Conservation (phyloP, 2,888 invertebrate genomes). For the Megamerina dolium region DNA sequence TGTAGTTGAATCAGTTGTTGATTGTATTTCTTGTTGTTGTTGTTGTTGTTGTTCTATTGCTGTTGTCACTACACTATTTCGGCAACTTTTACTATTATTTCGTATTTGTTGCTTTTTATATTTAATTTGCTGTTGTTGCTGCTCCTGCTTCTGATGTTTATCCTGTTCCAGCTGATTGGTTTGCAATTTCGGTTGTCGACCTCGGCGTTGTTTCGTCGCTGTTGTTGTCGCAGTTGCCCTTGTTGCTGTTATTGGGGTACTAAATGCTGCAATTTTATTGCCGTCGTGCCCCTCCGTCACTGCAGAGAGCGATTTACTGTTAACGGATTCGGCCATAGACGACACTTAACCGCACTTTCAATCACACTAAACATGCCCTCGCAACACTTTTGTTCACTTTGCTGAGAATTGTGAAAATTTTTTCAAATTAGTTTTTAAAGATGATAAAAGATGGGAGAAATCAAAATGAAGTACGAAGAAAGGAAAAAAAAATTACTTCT, state of each 20-base stretch:
- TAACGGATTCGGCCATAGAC: conserved; percentile 90
- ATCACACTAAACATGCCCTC: conserved; percentile 50
- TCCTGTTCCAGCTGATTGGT: no score
- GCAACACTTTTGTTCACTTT: conserved; percentile 24
- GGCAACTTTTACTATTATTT: no score
- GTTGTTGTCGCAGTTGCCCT: conserved; percentile 14
- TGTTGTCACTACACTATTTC: no score
- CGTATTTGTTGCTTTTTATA: no score
- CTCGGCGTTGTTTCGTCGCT: conserved; percentile 19
- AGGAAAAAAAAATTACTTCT: not conserved
- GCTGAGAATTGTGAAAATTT: conserved; percentile 1
- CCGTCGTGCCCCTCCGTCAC: conserved; percentile 59
- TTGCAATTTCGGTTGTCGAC: conserved; percentile 9
- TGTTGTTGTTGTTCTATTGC: no score
- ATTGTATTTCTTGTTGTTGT: no score
- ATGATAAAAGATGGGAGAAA: no score
- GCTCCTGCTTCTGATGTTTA: conserved; percentile 7
- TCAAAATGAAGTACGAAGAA: conserved; percentile 2
- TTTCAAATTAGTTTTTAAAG: no score
- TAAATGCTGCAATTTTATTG: conserved; percentile 26
- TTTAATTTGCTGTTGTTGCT: conserved; percentile 1
- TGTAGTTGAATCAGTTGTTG: no score
- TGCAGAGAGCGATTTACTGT: conserved; percentile 68
- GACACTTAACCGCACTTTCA: conserved; percentile 68
- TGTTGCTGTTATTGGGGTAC: conserved; percentile 21